Percentiles rank a stretch among this genome's conserved stretches.
Conservation (phyloP, 1,140 invertebrate genomes). For the Zaprionus ghesquierei region DNA sequence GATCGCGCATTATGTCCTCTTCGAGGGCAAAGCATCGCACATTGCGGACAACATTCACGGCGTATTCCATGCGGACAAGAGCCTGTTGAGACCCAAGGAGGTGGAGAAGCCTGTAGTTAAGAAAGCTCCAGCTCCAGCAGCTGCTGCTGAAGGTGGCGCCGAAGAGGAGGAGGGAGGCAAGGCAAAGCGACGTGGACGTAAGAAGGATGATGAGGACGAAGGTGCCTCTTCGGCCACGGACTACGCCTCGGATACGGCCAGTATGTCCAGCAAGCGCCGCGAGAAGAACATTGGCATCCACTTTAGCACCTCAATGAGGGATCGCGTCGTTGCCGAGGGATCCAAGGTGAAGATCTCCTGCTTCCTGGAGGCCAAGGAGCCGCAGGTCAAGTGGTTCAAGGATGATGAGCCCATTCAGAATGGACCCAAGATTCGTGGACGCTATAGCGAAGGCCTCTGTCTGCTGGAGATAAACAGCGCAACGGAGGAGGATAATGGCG, state of each 20-base stretch:
- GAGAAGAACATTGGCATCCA: conserved; percentile 79
- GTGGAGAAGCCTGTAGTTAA: conserved; percentile 55
- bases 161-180: conserved; percentile 63
- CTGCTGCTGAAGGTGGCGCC: conserved; percentile 22
- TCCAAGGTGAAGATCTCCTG: conserved; percentile 92
- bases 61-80: conserved; percentile 81
- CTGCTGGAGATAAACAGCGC: conserved; percentile 86
- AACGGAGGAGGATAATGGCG: conserved; percentile 84
- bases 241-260: conserved; percentile 68
- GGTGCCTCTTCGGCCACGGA: conserved; percentile 61
- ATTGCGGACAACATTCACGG: conserved; percentile 82
- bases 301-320: conserved; percentile 85
- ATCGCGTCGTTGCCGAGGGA: conserved; percentile 89
- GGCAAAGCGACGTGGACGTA: conserved; percentile 54
- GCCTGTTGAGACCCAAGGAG: conserved; percentile 64
- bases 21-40: conserved; percentile 69
- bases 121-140: conserved; percentile 8
- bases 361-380: conserved; percentile 90
- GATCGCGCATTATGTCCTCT: conserved; percentile 70
- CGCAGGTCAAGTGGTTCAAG: conserved; percentile 90
- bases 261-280: conserved; percentile 69
- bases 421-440: conserved; percentile 83
- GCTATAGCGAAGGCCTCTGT: conserved; percentile 86
- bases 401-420: conserved; percentile 83
- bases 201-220: conserved; percentile 64